Conservation (phyloP, 2,113 vertebrate species). For the Perca schrenkii region DNA sequence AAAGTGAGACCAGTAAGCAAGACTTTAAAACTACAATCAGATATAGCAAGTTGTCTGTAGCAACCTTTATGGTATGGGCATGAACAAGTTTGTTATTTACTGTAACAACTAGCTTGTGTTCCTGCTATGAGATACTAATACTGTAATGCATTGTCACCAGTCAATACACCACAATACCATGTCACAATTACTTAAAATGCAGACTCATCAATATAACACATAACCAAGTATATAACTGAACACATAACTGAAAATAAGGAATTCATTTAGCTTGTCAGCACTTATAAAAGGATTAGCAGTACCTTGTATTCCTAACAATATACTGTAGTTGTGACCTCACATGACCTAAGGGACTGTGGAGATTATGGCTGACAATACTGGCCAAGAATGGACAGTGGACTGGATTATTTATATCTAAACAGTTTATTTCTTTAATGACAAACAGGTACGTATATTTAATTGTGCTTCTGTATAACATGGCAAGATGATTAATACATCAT, state of each 20-base stretch:
- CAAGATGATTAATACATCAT: background rate
- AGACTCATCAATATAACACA: background rate
- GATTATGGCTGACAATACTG: background rate
- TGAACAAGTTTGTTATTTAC: background rate
- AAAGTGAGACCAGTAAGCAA: conserved; percentile 42
- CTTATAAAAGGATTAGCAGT: background rate
- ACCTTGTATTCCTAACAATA: background rate
- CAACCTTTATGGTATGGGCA: conserved; percentile 5
- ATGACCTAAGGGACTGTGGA: background rate
- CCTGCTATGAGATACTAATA: background rate
- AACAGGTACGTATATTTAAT: background rate
- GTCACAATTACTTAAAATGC: background rate
- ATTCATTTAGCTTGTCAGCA: background rate
- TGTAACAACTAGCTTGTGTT: conserved; percentile 15
- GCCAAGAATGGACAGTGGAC: conserved; percentile 6
- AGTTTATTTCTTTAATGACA: background rate
- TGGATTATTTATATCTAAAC: background rate
- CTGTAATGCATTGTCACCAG: background rate
- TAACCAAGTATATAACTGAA: background rate
- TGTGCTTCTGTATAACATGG: background rate
- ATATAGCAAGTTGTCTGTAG: background rate
- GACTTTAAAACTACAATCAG: background rate
- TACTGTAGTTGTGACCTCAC: background rate
- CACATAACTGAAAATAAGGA: background rate
- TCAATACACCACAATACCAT: background rate